phyloP scores from a whole-genome alignment of 2,888 invertebrate genomes.

The Pheosia gnoma region DNA sequence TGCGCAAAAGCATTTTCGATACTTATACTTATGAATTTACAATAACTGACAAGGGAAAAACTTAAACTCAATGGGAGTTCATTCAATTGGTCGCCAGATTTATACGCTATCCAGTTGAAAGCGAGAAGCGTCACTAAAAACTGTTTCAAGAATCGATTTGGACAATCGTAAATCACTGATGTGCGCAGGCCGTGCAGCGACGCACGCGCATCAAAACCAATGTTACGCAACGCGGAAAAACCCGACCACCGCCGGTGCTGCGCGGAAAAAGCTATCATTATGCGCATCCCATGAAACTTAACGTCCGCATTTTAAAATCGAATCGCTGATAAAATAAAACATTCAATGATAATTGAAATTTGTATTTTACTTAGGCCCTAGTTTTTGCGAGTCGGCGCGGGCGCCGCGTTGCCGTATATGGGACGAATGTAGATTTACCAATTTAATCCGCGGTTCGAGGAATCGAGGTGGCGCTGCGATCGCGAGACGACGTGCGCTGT shows the following conservation, averaged over 20 bases:
- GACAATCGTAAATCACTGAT: slow-evolving; percentile 71
- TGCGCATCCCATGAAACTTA: slow-evolving; percentile 78
- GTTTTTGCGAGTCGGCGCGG: slow-evolving; percentile 72
- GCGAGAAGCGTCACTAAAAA: slow-evolving; percentile 72
- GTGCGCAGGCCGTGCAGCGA: slow-evolving; percentile 44
- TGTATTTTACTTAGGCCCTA: slow-evolving; percentile 73
- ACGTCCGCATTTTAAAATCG: slow-evolving; percentile 62
- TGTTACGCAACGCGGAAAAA: slow-evolving; percentile 75
- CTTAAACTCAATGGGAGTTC: slow-evolving; percentile 51
- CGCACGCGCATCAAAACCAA: slow-evolving; percentile 65
- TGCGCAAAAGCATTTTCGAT: slow-evolving; percentile 49
- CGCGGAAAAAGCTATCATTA: slow-evolving; percentile 76
- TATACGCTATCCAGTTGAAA: slow-evolving; percentile 69
- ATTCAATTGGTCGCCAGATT: slow-evolving; percentile 81
- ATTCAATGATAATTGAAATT: slow-evolving; percentile 81
- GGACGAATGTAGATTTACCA: slow-evolving; percentile 73
- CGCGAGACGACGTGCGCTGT: slow-evolving; percentile 40
- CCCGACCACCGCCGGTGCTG: slow-evolving; percentile 70
- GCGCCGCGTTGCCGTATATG: slow-evolving; percentile 71
- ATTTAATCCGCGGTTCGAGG: slow-evolving; percentile 71
- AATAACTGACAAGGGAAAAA: slow-evolving; percentile 63
- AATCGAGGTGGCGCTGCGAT: slow-evolving; percentile 60
- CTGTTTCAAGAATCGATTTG: slow-evolving; percentile 67
- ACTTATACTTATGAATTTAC: slow-evolving; percentile 56
- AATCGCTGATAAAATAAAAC: slow-evolving; percentile 75